phyloP scores from a whole-genome alignment of 2,113 vertebrate species.

The Ochotona princeps region DNA sequence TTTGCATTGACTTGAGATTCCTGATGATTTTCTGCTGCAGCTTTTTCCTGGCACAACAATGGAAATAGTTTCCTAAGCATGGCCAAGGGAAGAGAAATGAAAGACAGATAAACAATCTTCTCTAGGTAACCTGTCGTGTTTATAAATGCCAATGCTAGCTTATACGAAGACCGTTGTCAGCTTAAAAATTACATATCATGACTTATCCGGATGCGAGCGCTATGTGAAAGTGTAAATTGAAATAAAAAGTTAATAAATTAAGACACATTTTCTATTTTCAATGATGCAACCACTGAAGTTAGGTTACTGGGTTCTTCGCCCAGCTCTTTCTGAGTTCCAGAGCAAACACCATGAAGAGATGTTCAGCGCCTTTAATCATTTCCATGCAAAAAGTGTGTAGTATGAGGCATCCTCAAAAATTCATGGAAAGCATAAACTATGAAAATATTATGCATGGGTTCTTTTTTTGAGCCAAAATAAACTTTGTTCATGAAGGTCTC shows the following conservation, averaged over 20 bases:
- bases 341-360: not conserved
- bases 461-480: too few species aligned
- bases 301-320: not conserved
- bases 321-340: not conserved
- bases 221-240: not conserved
- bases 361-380: not conserved
- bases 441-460: too few species aligned
- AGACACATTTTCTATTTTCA: constrained; percentile 7
- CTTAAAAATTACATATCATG: not conserved
- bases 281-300: not conserved
- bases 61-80: not conserved
- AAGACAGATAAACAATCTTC: not conserved
- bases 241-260: not conserved
- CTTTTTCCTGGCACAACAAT: too few species aligned
- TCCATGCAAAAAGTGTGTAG: not conserved
- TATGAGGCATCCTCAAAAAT: too few species aligned
- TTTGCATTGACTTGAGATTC: too few species aligned
- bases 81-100: not conserved
- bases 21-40: too few species aligned
- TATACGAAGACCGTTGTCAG: not conserved
- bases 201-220: not conserved
- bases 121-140: not conserved
- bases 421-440: too few species aligned
- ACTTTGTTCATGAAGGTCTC: too few species aligned
- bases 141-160: not conserved